phyloP scores from a whole-genome alignment of 1,140 invertebrate species.

The Cotesia typhae region DNA sequence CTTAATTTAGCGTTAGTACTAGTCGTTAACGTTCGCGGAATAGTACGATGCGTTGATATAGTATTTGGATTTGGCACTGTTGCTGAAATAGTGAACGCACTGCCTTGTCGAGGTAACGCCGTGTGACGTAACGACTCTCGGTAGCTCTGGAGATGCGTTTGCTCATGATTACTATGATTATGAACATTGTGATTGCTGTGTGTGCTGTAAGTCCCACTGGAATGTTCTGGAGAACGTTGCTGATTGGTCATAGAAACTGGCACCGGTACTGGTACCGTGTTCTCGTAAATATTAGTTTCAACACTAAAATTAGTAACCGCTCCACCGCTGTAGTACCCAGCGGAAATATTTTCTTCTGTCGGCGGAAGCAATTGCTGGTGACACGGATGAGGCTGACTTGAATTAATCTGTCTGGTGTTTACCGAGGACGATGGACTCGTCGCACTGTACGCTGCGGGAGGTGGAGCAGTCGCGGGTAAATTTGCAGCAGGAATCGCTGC shows the following conservation, averaged over 20 bases:
- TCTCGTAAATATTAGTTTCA: constrained; percentile 57
- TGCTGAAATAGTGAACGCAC: constrained; percentile 61
- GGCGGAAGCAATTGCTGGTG: constrained; percentile 57
- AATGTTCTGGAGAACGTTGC: constrained; percentile 17
- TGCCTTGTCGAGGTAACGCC: constrained; percentile 54
- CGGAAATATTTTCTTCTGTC: constrained; percentile 44
- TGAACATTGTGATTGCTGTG: no score
- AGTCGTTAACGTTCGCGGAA: constrained; percentile 63
- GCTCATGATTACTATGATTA: background rate
- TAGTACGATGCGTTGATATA: constrained; percentile 61
- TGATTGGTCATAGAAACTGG: constrained; percentile 30
- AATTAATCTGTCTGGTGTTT: constrained; percentile 53
- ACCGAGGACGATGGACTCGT: constrained; percentile 54
- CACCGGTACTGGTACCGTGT: constrained; percentile 49
- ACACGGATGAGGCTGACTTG: constrained; percentile 47
- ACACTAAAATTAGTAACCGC: constrained; percentile 29
- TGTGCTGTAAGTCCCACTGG: background rate
- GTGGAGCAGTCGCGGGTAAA: constrained; percentile 53
- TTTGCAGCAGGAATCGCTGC: constrained; percentile 50
- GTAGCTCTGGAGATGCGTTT: constrained; percentile 14
- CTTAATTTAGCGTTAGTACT: constrained; percentile 54
- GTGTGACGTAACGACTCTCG: constrained; percentile 45
- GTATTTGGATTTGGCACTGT: constrained; percentile 54
- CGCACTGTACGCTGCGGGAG: constrained; percentile 50
- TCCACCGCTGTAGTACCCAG: constrained; percentile 40